Base-by-base conservation (phyloP, 2,888 invertebrate genomes). In the Ischnus inquisitorius region DNA sequence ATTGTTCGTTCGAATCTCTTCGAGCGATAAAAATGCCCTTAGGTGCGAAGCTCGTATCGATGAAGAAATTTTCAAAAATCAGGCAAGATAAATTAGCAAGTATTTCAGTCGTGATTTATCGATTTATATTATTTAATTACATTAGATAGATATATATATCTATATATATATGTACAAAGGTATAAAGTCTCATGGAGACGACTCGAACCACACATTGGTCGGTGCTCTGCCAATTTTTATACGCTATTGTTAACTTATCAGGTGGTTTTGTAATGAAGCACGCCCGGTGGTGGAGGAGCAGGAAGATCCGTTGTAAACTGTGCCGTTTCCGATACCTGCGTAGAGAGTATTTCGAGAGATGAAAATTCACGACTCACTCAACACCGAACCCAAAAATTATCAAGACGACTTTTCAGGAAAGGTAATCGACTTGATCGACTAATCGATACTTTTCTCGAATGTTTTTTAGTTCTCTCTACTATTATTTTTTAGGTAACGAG, bases 261-360 rank as follows among this genome's bases (percentile, higher is more conserved):
- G 76, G 90, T 87, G 87, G 90, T 90, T 80, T 92, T 92, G 82
- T 92, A 93, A 84, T 91, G 91, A 39, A 92, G 90, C 57, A 90
- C 89, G 22, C 90, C 91, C 57, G 89, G 88, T 54, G 86, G 85
- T 22, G 88, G 86, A 69, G 85, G 80, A 46, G 84, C 82, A 67
- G 91, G 89, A 54, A 92, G 88, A 54, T 89, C 89, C 74, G 88
- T 91, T 19, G 85, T 86, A 72, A 93, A 93, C 77, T 91, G 92
- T 68, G 88, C 86, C 79, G 90, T 83, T 84, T 92, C 91, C 34
- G 91, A 88, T 39, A 91, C 89, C 91, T 91, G 75, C 43, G 25
- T 41, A 69, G 46, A 46, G 3, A 12, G n/a, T 12, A 46, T 46
- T 46, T 8, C 46, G 46, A 46, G 12, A n/a, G 16, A 39, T 65